Evolutionary conservation across 2,888 invertebrate genomes (phyloP).

Genomic region (Octonoba sinensis): DNA sequence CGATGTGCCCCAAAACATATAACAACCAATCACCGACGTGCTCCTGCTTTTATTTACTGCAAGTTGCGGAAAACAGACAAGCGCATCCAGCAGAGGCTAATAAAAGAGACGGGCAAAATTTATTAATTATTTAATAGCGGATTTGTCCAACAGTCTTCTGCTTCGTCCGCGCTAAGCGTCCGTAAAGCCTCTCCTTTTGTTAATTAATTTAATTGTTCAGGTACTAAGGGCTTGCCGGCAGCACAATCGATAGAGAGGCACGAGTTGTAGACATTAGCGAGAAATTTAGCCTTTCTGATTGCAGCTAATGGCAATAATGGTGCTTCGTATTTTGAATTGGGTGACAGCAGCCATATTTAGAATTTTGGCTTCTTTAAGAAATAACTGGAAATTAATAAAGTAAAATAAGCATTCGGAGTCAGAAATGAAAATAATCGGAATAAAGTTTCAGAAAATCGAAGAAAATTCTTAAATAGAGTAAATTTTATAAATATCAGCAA

Average conservation of each 20-base stretch:
- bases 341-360: not conserved
- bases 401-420: not conserved
- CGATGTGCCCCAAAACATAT: no score
- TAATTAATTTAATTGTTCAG: slow-evolving; percentile 28
- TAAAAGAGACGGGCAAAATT: not conserved
- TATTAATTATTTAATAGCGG: slow-evolving; percentile 11
- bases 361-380: not conserved
- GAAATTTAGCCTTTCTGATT: slow-evolving; percentile 39
- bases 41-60: no score
- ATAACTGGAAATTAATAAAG: not conserved
- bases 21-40: no score
- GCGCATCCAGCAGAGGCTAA: not conserved
- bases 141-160: slow-evolving; percentile 16
- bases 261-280: slow-evolving; percentile 17
- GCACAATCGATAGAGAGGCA: slow-evolving; percentile 28
- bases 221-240: not conserved
- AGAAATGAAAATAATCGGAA: not conserved
- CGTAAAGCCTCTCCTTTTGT: slow-evolving; percentile 8
- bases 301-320: not conserved
- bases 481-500: no score
- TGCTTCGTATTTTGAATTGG: not conserved
- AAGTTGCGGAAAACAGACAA: no score
- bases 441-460: no score
- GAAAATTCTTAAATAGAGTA: no score
- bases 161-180: not conserved